These are phyloP conservation scores for Heliconius aoede DNA, from an alignment of 2,888 invertebrate species.

Conservation along the genomic window DNA sequence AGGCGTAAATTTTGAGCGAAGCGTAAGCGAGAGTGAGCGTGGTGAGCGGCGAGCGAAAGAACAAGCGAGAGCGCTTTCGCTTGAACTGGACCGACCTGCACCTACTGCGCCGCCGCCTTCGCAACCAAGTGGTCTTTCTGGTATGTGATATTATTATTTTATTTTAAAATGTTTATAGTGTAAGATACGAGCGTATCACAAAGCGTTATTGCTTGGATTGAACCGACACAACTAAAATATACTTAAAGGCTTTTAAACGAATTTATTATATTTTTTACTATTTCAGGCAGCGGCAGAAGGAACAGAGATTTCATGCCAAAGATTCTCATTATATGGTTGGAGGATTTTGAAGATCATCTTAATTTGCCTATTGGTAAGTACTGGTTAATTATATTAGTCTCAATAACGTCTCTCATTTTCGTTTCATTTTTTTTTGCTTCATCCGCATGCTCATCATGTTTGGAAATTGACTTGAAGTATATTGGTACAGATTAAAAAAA, in stretches of 20 bases:
- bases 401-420: neutral
- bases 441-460: neutral
- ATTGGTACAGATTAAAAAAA: too few relatives aligned
- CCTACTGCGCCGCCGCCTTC: conserved; percentile 51
- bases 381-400: neutral
- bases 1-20: conserved; percentile 81
- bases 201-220: too few relatives aligned
- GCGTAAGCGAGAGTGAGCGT: conserved; percentile 79
- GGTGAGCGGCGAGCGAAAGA: conserved; percentile 63
- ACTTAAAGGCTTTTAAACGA: too few relatives aligned
- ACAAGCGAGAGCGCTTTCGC: conserved; percentile 87
- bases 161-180: neutral
- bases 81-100: conserved; percentile 87
- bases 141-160: neutral
- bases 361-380: conserved; percentile 92
- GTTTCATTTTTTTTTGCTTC: neutral
- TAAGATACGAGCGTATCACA: neutral
- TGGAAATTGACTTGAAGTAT: neutral
- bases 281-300: conserved; percentile 73
- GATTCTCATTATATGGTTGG: conserved; percentile 97
- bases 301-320: conserved; percentile 86
- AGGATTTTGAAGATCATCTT: conserved; percentile 96
- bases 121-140: neutral
- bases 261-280: neutral
- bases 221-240: too few relatives aligned